A percentile compares a stretch with the other conserved stretches of the same genome.
Conservation (phyloP, 2,888 invertebrate genomes). For the Tortrix viridana region DNA sequence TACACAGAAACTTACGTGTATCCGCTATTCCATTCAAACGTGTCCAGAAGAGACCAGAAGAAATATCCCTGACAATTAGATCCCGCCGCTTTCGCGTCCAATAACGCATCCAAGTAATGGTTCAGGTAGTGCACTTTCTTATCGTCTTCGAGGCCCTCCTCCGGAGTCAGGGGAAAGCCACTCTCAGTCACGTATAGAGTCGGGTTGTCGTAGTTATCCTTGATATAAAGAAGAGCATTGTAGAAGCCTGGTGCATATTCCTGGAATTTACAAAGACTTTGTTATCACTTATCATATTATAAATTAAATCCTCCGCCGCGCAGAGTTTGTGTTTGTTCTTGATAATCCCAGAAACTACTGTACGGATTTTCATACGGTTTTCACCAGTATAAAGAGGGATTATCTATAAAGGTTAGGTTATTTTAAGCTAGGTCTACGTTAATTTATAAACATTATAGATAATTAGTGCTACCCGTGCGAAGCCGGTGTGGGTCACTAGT, state of each 20-base stretch:
- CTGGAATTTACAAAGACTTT: constrained; percentile 34
- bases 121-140: constrained; percentile 59
- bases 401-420: too few relatives aligned
- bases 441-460: too few relatives aligned
- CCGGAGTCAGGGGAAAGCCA: constrained; percentile 62
- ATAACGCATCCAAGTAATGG: constrained; percentile 58
- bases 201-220: constrained; percentile 42
- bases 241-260: constrained; percentile 45
- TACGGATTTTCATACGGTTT: too few relatives aligned
- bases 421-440: too few relatives aligned
- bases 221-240: constrained; percentile 41
- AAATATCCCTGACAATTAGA: constrained; percentile 75
- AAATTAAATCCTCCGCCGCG: too few relatives aligned
- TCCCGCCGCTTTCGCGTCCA: constrained; percentile 62
- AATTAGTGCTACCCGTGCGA: too few relatives aligned
- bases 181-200: constrained; percentile 75
- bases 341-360: too few relatives aligned
- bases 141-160: constrained; percentile 61
- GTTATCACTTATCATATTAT: too few relatives aligned
- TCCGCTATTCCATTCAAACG: constrained; percentile 83
- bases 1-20: constrained; percentile 64
- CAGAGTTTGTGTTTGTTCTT: too few relatives aligned
- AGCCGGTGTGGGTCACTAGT: too few relatives aligned
- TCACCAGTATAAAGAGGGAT: too few relatives aligned
- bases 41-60: constrained; percentile 84